These are phyloP conservation scores for Melanotaenia duboulayi DNA, from an alignment of 2,113 vertebrate genomes.

Conservation along the genomic window DNA sequence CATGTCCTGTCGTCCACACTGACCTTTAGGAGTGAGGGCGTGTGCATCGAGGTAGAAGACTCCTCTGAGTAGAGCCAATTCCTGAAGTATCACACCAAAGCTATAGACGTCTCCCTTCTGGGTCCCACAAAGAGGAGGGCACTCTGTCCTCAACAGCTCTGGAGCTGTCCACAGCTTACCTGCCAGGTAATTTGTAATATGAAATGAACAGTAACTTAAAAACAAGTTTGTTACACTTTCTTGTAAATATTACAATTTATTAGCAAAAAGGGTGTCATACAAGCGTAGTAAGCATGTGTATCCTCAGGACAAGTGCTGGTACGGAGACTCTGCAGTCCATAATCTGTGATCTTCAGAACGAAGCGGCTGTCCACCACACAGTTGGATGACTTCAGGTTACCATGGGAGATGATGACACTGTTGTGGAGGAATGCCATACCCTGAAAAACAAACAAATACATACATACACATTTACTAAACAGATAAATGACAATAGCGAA, in stretches of 20 bases:
- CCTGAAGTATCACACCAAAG: constrained; percentile 92
- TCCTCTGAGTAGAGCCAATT: constrained; percentile 88
- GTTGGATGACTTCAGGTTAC: constrained; percentile 95
- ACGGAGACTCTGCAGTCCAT: constrained; percentile 88
- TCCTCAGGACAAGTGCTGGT: constrained; percentile 74
- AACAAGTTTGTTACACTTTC: no score
- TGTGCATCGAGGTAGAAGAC: constrained; percentile 87
- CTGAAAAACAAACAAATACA: constrained; percentile 69
- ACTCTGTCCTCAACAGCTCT: constrained; percentile 85
- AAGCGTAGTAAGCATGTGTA: constrained; percentile 85
- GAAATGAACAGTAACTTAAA: not conserved
- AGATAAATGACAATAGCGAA: not conserved
- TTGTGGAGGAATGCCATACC: constrained; percentile 94
- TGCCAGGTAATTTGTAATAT: constrained; percentile 50
- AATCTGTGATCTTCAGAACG: constrained; percentile 95
- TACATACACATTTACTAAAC: not conserved
- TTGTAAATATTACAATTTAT: no score
- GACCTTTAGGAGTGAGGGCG: constrained; percentile 89
- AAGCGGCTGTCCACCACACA: constrained; percentile 95
- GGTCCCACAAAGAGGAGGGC: constrained; percentile 75
- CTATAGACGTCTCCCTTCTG: constrained; percentile 92
- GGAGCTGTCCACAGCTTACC: constrained; percentile 92
- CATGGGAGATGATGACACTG: constrained; percentile 89
- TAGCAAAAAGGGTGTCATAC: constrained; percentile 73
- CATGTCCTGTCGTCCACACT: not conserved